These are phyloP conservation scores for Sebastes cheni DNA, from an alignment of 2,797 vertebrate genomes.

Conservation along the genomic window DNA sequence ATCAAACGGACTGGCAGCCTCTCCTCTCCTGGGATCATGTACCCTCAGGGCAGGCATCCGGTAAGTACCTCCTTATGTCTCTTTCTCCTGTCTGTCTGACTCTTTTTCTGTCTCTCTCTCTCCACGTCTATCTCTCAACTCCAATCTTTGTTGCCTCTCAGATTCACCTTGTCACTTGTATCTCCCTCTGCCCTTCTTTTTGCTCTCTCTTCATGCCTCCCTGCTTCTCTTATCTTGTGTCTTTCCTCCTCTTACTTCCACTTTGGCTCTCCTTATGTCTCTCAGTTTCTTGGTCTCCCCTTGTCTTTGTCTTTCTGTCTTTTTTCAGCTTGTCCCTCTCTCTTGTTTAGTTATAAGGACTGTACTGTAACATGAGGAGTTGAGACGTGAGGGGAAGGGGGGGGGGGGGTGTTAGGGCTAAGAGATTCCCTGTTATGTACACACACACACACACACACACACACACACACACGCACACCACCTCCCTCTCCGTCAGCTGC, in stretches of 20 bases:
- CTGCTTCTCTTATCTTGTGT: neutral
- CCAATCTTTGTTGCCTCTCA: constrained; percentile 11
- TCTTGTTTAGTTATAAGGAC: constrained; percentile 38
- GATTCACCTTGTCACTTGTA: constrained; percentile 4
- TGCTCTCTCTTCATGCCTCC: neutral
- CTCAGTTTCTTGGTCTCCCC: neutral
- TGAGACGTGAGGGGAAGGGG: neutral
- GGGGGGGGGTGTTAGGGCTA: constrained; percentile 20
- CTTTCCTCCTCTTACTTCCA: neutral
- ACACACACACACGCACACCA: neutral
- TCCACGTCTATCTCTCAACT: constrained; percentile 6
- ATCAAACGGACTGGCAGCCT: constrained; percentile 79
- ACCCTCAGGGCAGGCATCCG: constrained; percentile 92
- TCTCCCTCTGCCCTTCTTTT: neutral
- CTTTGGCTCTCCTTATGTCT: neutral
- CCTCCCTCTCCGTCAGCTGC: constrained; percentile 47
- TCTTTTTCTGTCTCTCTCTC: neutral
- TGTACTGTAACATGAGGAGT: constrained; percentile 62
- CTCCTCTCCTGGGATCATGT: constrained; percentile 88
- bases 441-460: constrained; percentile 34
- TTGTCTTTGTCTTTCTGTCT: neutral
- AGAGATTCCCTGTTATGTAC: constrained; percentile 49
- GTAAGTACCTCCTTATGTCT: constrained; percentile 79
- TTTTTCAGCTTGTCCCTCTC: neutral
- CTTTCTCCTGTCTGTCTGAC: constrained; percentile 13